Evolutionary conservation across 2,113 vertebrate genomes (phyloP).

Genomic region (Notechis scutatus): DNA sequence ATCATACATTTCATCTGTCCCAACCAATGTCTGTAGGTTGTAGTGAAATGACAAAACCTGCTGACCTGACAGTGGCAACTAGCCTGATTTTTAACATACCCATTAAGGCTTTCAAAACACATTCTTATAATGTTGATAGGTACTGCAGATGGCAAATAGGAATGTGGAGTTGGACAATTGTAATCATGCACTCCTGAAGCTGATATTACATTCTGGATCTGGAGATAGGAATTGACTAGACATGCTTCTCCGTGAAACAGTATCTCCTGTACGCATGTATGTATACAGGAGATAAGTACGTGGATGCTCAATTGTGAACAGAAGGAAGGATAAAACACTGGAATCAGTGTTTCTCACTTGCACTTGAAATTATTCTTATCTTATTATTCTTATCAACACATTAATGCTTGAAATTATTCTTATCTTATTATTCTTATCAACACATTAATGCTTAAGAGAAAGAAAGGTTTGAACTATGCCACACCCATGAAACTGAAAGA

Average conservation of each 20-base stretch:
- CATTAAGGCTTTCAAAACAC: slow-evolving; percentile 21
- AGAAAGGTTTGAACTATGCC: slow-evolving; percentile 72
- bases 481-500: slow-evolving; percentile 73
- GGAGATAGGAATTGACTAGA: not conserved
- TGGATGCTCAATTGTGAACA: slow-evolving; percentile 59
- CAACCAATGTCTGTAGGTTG: not conserved
- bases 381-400: slow-evolving; percentile 41
- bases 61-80: slow-evolving; percentile 29
- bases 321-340: slow-evolving; percentile 65
- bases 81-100: not conserved
- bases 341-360: slow-evolving; percentile 65
- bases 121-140: slow-evolving; percentile 15
- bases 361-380: slow-evolving; percentile 55
- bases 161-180: slow-evolving; percentile 4
- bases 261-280: not conserved
- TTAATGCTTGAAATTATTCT: slow-evolving; percentile 37
- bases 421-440: slow-evolving; percentile 49
- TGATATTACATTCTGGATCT: not conserved
- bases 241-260: not conserved
- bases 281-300: not conserved
- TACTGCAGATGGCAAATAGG: not conserved
- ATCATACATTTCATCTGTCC: not conserved
- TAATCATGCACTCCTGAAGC: not conserved
- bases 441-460: slow-evolving; percentile 33
- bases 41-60: slow-evolving; percentile 37